These are phyloP conservation scores for Bolinopsis microptera DNA, from an alignment of 37 sponge, comb jelly and placozoan genomes.

Conservation along the genomic window DNA sequence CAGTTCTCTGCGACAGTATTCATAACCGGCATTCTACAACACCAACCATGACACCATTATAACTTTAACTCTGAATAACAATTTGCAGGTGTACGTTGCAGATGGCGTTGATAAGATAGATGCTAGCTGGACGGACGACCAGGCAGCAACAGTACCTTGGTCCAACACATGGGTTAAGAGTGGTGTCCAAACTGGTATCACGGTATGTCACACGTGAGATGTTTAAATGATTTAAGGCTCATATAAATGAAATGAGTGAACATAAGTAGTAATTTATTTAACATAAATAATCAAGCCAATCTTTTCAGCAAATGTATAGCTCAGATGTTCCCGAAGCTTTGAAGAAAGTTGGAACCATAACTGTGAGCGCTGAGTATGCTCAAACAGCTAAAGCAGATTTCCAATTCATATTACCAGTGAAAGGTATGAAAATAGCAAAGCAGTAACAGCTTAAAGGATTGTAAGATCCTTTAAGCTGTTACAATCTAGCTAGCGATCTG, in stretches of 20 bases:
- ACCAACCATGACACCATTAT: too few species aligned
- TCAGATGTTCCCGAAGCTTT: neutral
- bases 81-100: neutral
- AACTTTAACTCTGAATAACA: too few species aligned
- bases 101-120: neutral
- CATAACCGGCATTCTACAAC: too few species aligned
- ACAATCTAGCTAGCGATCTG: too few species aligned
- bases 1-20: too few species aligned
- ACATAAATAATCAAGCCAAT: neutral
- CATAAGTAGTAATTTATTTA: too few species aligned
- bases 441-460: too few species aligned
- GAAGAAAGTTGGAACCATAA: neutral
- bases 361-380: neutral
- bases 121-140: neutral
- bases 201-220: neutral
- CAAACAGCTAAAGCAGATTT: neutral
- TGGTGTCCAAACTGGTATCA: neutral
- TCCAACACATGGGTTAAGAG: neutral
- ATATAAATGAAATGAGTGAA: too few species aligned
- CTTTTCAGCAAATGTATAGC: neutral
- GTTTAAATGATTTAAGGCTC: too few species aligned
- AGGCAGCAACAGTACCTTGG: neutral
- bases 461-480: too few species aligned
- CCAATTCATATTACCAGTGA: neutral
- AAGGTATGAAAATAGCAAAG: too few species aligned